Evolutionary conservation across 2,888 invertebrate genomes (phyloP), one percentile per base, ranked within the genome.

Genomic region (Criorhina ranunculi): DNA sequence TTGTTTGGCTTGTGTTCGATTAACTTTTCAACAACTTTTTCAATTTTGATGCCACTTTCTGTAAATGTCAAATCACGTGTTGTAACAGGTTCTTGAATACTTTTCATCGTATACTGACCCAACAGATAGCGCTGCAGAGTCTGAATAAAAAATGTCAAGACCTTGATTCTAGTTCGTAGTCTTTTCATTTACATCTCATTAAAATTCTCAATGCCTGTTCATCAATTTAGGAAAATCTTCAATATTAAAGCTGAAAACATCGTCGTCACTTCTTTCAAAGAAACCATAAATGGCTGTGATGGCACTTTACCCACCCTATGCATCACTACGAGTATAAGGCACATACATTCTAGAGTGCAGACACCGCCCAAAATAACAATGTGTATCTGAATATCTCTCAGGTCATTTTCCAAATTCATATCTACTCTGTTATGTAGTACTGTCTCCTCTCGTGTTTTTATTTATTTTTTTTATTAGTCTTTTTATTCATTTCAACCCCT

Each of bases 301-400:
- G 19, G 17, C 19, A 3, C 7, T 15, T 15, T 7, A 42, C 44
- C 6, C 9, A 17, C 8, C 44, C 8, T 17, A 3, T 17, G 8
- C 37, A 60, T 51, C 29, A 15, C 0, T 29, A 12, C 44, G 37
- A 24, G 49, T 11, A 33, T 42, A 9, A 37, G 33, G 15, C 8
- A 69, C 9, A 44, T 8, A 11, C 31, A 70, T 70, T 77, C 49
- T 46, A 44, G 4, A 24, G 2, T 11, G 42, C 66, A 85, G 85
- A 85, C 85, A 85, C 64, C 59, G 64, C 79, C 64, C 51, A 9
- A 64, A 53, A 64, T 80, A 62, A 55, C 60, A 55, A 64, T 67
- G 33, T 67, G n/a, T 40, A 15, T 70, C 11, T 62, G 46, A 35
- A 15, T 35, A 37, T 37, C 33, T 49, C 49, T 33, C 37, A 11